These are phyloP conservation scores for Itoplectis maculator DNA, from an alignment of 2,888 invertebrate genomes.

Conservation along the genomic window DNA sequence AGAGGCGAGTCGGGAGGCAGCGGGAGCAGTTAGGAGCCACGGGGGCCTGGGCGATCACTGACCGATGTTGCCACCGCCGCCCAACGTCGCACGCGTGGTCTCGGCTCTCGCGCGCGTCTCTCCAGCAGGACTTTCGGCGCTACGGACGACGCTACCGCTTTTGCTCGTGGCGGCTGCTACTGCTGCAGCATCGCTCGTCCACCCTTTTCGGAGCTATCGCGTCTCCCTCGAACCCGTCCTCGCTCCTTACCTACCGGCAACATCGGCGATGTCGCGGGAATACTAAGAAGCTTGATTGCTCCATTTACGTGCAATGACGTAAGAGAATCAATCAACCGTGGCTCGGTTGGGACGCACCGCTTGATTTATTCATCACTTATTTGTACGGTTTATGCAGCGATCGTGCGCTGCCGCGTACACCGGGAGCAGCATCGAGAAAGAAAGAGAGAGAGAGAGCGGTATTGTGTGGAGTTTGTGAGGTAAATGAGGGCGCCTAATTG, in stretches of 20 bases:
- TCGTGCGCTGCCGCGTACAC: conserved; percentile 22
- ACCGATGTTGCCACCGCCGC: conserved; percentile 75
- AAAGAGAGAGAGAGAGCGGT: too few species aligned
- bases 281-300: conserved; percentile 68
- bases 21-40: conserved; percentile 63
- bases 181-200: conserved; percentile 41
- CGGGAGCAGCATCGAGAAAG: too few species aligned
- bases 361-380: conserved; percentile 68
- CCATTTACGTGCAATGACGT: conserved; percentile 67
- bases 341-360: conserved; percentile 50
- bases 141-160: conserved; percentile 64
- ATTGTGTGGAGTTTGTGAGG: conserved; percentile 52
- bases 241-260: conserved; percentile 66
- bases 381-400: conserved; percentile 65
- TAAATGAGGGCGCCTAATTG: conserved; percentile 63
- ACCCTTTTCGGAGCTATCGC: conserved; percentile 66
- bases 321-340: conserved; percentile 67
- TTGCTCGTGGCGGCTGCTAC: conserved; percentile 26
- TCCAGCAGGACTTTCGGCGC: conserved; percentile 76
- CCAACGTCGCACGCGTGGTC: conserved; percentile 69
- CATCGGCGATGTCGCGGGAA: conserved; percentile 63
- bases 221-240: conserved; percentile 39
- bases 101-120: conserved; percentile 26
- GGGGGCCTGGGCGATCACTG: conserved; percentile 78
- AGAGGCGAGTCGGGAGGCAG: conserved; percentile 71